Evolutionary conservation across 2,888 invertebrate genomes (phyloP), one percentile per base, ranked within the genome.

Genomic region (Dynastes maya): DNA sequence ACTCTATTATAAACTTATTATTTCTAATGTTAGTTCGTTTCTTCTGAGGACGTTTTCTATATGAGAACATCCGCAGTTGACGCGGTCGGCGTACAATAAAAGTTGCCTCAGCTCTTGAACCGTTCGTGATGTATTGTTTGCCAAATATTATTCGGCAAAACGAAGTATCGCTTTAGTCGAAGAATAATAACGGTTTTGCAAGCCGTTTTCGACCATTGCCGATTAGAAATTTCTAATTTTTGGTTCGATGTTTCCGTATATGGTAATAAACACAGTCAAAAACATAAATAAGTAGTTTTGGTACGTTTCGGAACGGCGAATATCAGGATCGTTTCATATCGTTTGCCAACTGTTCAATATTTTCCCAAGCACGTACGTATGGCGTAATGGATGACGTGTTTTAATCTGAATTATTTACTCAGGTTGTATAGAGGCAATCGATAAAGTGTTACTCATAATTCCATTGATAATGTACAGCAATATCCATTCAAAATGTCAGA

Each of bases 1-100:
- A 71, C 16, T 32, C 71, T 37, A 71, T 71, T 71, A 71, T 71
- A 22, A 55, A 32, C 71, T 71, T 71, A 71, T 71, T 71, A 71
- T 71, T 71, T 71, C 32, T 55, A 71, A 71, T 71, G 71, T 71
- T 53, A n/a, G 37, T 55, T 65, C 40, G n/a, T 37, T 40, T 64
- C 64, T 64, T 27, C 53, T 29, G 27, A 53, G 45, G 27, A 2
- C 27, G 29, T 49, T 29, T 68, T 11, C 22, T 68, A 27, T 68
- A 68, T 22, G 22, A 53, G 27, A 9, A 70, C 53, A 51, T 53
- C 70, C 70, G 53, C 51, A 51, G 22, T 45, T 45, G 45, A 9
- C 0, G 45, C 45, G 9, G 45, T 45, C 45, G 8, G 45, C 55
- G 13, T 55, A 55, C 55, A 55, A 55, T 55, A 55, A 55, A 55